Conservation (phyloP, 2,888 invertebrate genomes). For the Panzeria rudis region DNA sequence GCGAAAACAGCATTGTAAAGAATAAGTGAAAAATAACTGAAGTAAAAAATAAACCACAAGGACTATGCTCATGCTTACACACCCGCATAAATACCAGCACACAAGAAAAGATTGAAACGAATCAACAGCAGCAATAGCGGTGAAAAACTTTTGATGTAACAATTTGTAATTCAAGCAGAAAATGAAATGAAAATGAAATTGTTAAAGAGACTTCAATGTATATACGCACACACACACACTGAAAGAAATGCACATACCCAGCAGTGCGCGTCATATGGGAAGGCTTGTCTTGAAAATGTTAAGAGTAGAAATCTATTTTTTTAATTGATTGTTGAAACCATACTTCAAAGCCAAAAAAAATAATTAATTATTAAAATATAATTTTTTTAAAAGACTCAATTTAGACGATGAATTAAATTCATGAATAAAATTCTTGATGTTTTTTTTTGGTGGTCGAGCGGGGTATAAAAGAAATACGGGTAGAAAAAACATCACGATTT, state of each 20-base stretch:
- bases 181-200: conserved; percentile 76
- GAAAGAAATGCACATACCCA: background rate
- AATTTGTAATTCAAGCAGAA: conserved; percentile 82
- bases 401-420: too few species aligned
- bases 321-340: too few species aligned
- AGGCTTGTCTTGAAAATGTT: too few species aligned
- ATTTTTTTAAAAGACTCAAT: too few species aligned
- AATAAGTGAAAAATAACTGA: conserved; percentile 22
- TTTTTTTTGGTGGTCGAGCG: too few species aligned
- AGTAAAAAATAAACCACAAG: conserved; percentile 50
- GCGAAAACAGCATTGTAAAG: background rate
- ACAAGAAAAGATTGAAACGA: conserved; percentile 47
- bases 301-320: too few species aligned
- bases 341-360: too few species aligned
- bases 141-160: conserved; percentile 81
- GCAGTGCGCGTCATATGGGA: background rate
- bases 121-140: conserved; percentile 73
- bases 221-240: background rate
- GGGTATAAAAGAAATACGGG: too few species aligned
- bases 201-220: conserved; percentile 43
- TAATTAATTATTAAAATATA: too few species aligned
- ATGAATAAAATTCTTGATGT: too few species aligned
- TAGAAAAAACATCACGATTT: too few species aligned
- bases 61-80: conserved; percentile 39
- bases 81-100: conserved; percentile 32